Evolutionary conservation across 2,113 vertebrate species (phyloP).

Genomic region (Melanotaenia duboulayi): DNA sequence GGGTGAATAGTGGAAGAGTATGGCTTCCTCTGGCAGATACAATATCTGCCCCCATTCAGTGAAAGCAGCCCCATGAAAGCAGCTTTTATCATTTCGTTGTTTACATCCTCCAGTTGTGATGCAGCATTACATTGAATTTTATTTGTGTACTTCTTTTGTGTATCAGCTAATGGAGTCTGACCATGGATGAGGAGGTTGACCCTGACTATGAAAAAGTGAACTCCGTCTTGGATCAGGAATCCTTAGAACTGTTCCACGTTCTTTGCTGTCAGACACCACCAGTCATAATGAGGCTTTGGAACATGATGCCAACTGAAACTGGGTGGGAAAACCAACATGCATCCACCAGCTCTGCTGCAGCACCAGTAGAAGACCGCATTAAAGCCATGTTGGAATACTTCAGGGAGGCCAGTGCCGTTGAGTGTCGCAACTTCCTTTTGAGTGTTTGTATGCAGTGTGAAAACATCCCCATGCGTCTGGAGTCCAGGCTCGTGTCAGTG

Average conservation of each 20-base stretch:
- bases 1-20: no score
- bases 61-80: no score
- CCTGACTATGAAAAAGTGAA: constrained; percentile 48
- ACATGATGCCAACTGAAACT: constrained; percentile 16
- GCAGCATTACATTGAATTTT: no score
- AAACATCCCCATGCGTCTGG: constrained; percentile 84
- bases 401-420: constrained; percentile 16
- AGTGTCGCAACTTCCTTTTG: constrained; percentile 82
- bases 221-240: constrained; percentile 57
- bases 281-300: constrained; percentile 31
- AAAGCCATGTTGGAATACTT: constrained; percentile 76
- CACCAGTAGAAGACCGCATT: not conserved
- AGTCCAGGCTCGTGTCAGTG: constrained; percentile 82
- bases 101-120: no score
- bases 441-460: constrained; percentile 81
- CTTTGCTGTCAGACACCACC: constrained; percentile 54
- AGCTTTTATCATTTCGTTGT: no score
- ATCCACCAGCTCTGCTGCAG: not conserved
- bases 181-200: constrained; percentile 70
- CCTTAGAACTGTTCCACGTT: constrained; percentile 71
- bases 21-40: no score
- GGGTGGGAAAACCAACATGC: no score
- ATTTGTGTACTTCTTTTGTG: constrained; percentile 2
- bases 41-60: no score
- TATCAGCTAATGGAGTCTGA: constrained; percentile 71